Conservation (phyloP, 2,113 vertebrate genomes). For the Myrmophylax atrothorax region DNA sequence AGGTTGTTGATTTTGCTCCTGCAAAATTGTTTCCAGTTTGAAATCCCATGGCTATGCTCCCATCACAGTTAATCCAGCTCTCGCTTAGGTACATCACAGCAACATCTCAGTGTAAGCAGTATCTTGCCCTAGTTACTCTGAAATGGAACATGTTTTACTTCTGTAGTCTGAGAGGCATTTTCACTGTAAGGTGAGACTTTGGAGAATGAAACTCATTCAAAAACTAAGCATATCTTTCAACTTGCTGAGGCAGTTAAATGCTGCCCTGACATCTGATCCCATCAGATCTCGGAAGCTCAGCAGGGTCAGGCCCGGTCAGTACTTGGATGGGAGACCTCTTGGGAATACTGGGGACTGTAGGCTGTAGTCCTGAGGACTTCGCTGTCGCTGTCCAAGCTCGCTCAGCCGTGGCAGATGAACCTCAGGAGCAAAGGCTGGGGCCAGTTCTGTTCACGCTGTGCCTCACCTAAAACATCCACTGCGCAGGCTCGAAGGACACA, state of each 20-base stretch:
- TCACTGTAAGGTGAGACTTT: background rate
- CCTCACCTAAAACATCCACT: too few relatives aligned
- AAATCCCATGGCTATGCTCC: background rate
- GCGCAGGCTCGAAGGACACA: too few relatives aligned
- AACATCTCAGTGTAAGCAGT: background rate
- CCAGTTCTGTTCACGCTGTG: too few relatives aligned
- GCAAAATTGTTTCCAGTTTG: background rate
- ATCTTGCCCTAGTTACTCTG: background rate
- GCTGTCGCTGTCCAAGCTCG: too few relatives aligned
- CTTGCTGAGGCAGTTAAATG: background rate
- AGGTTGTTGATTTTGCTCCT: background rate
- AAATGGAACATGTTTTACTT: background rate
- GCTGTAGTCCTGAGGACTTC: too few relatives aligned
- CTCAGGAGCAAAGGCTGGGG: too few relatives aligned
- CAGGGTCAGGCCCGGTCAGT: too few relatives aligned
- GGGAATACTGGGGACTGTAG: too few relatives aligned
- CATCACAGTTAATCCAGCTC: background rate
- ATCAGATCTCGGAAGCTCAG: too few relatives aligned
- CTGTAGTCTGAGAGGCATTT: background rate
- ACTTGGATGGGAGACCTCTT: too few relatives aligned
- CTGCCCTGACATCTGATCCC: too few relatives aligned
- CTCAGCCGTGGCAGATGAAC: too few relatives aligned
- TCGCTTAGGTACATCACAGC: fast-evolving
- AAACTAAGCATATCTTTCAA: background rate
- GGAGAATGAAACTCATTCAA: background rate